A percentile compares a stretch with the other conserved stretches of the same genome.
phyloP scores from a whole-genome alignment of 1,140 invertebrate species.

The Leptinotarsa defecta region DNA sequence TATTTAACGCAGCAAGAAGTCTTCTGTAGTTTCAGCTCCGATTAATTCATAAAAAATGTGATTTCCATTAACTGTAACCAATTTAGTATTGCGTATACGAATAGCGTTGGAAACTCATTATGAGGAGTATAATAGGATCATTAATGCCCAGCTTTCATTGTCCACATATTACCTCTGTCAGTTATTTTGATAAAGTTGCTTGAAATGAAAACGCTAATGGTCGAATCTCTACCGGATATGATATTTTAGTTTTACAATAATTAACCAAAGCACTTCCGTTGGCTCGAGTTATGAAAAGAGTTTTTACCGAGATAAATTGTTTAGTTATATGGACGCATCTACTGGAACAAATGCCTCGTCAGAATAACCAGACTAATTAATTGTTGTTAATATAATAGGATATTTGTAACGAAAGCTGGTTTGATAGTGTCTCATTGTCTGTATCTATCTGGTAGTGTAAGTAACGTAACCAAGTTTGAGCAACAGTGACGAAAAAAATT shows the following conservation, averaged over 20 bases:
- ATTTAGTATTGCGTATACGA: slow-evolving; percentile 39
- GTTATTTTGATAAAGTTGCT: slow-evolving; percentile 11
- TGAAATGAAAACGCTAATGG: slow-evolving; percentile 28
- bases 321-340: slow-evolving; percentile 23
- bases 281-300: slow-evolving; percentile 19
- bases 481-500: too few species aligned
- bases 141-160: slow-evolving; percentile 25
- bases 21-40: too few species aligned
- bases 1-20: too few species aligned
- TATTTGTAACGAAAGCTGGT: not conserved
- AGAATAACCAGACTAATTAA: slow-evolving; percentile 3
- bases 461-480: not conserved
- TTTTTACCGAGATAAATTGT: slow-evolving; percentile 29
- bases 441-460: not conserved
- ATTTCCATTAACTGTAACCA: slow-evolving; percentile 40
- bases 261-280: slow-evolving; percentile 36
- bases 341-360: slow-evolving; percentile 28
- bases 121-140: slow-evolving; percentile 35
- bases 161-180: slow-evolving; percentile 15
- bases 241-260: slow-evolving; percentile 42
- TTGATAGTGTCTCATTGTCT: not conserved
- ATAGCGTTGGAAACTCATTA: slow-evolving; percentile 36
- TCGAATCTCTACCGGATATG: slow-evolving; percentile 38
- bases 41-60: slow-evolving; percentile 17
- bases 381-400: not conserved